phyloP scores from a whole-genome alignment of 2,888 invertebrate species.

The Euplagia quadripunctaria region DNA sequence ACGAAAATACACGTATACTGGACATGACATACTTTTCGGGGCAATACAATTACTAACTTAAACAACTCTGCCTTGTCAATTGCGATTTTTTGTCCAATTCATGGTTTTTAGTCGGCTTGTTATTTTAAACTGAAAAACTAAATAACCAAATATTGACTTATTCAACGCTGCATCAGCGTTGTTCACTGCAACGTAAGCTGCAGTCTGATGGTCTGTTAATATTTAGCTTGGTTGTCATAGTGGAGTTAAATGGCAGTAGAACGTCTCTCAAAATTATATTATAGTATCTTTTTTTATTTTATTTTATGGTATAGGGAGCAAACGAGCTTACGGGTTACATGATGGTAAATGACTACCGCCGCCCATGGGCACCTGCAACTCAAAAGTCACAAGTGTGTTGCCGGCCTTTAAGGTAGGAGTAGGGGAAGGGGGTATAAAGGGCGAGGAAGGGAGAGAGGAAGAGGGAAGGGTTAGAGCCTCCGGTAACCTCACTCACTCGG shows the following conservation, averaged over 20 bases:
- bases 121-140: slow-evolving; percentile 30
- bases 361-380: no score
- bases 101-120: slow-evolving; percentile 1
- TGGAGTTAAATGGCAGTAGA: slow-evolving; percentile 10
- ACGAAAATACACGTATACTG: no score
- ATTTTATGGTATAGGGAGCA: no score
- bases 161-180: slow-evolving; percentile 46
- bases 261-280: neutral
- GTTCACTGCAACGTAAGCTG: slow-evolving; percentile 40
- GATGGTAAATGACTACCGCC: no score
- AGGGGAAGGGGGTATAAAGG: no score
- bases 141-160: slow-evolving; percentile 32
- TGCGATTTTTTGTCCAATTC: neutral
- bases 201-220: slow-evolving; percentile 55
- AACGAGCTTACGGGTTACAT: no score
- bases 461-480: no score
- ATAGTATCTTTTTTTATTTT: neutral
- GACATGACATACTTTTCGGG: neutral
- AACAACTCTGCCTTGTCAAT: neutral
- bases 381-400: no score
- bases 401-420: no score
- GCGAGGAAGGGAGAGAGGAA: no score
- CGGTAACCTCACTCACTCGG: no score
- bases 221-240: slow-evolving; percentile 49
- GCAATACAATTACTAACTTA: neutral